A percentile compares a stretch with the other conserved stretches of the same genome.
Evolutionary conservation across 2,113 vertebrate genomes (phyloP).

Genomic region (Strix aluco): DNA sequence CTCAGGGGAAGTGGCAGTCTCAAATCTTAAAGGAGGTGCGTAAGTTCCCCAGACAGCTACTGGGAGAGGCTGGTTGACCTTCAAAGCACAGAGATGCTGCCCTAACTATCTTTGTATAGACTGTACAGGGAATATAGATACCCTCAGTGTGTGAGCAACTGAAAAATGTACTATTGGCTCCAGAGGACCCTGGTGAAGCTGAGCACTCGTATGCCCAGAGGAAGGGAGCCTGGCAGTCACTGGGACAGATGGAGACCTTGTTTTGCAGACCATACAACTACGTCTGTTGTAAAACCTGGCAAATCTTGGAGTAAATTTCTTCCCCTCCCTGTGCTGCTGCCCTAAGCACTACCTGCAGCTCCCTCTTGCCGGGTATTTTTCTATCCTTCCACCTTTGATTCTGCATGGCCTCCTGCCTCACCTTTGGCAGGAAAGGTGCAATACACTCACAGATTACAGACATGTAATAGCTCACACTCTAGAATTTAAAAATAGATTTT

Average conservation of each 20-base stretch:
- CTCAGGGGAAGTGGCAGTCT: not conserved
- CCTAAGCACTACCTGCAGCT: not conserved
- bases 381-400: not conserved
- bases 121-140: not conserved
- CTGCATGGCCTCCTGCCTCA: not conserved
- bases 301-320: not conserved
- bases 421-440: not conserved
- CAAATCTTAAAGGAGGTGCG: not conserved
- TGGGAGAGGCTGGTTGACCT: not conserved
- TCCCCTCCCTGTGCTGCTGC: accelerated
- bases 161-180: not conserved
- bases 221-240: not conserved
- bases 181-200: not conserved
- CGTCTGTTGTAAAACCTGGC: not conserved
- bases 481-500: not conserved
- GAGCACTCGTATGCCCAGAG: not conserved
- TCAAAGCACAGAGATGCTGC: not conserved
- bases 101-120: no score
- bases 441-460: not conserved
- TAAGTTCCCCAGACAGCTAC: not conserved
- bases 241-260: not conserved
- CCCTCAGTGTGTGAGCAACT: not conserved
- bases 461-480: not conserved
- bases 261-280: not conserved
- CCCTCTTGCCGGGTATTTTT: not conserved